phyloP scores from a whole-genome alignment of 2,888 invertebrate genomes.

The Belgica antarctica region DNA sequence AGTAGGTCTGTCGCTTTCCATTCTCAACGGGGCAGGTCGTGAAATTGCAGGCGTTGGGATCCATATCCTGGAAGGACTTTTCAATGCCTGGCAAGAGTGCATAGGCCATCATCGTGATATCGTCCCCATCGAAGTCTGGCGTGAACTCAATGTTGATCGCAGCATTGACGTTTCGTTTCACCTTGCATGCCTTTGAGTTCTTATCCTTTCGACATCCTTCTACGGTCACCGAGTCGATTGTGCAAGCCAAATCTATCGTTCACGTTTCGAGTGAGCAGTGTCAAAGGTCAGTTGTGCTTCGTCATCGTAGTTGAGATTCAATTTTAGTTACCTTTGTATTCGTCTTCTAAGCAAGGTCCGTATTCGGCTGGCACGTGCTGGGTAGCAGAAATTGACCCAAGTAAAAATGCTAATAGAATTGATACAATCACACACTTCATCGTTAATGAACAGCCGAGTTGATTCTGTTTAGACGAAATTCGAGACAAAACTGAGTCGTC shows the following conservation, averaged over 20 bases:
- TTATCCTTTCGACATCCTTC: conserved; percentile 59
- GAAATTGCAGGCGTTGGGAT: conserved; percentile 54
- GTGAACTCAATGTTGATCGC: conserved; percentile 52
- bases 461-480: neutral
- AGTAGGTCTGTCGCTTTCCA: conserved; percentile 52
- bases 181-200: conserved; percentile 54
- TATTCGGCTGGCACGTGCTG: conserved; percentile 11
- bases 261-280: neutral
- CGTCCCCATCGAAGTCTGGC: conserved; percentile 56
- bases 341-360: neutral
- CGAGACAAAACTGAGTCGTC: neutral
- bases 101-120: conserved; percentile 55
- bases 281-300: conserved; percentile 26
- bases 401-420: neutral
- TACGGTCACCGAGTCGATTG: conserved; percentile 58
- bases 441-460: too few relatives aligned
- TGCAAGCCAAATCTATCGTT: conserved; percentile 51
- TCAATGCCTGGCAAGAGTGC: conserved; percentile 55
- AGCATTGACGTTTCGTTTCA: conserved; percentile 56
- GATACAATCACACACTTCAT: neutral
- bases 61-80: conserved; percentile 56
- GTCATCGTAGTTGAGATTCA: neutral
- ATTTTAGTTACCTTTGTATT: conserved; percentile 22
- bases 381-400: neutral
- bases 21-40: conserved; percentile 52